Percentiles rank a stretch among this genome's conserved stretches.
Conservation (phyloP, 2,113 vertebrate species). For the Poeciliopsis prolifica region DNA sequence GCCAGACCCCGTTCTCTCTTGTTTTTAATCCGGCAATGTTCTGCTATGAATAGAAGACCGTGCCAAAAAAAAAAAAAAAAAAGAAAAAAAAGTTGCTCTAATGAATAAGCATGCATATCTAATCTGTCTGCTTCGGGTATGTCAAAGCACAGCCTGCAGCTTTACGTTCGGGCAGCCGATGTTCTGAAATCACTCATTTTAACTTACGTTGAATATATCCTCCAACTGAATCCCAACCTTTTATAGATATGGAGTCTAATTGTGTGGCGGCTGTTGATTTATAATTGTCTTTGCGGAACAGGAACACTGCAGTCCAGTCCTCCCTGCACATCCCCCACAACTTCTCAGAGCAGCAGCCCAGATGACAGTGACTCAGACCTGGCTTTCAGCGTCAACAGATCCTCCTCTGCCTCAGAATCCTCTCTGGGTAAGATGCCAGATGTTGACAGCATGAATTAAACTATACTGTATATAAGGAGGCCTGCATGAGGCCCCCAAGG, state of each 20-base stretch:
- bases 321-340: conserved; percentile 85
- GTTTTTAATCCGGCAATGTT: conserved; percentile 23
- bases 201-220: not conserved
- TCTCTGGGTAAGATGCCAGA: conserved; percentile 88
- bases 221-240: not conserved
- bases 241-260: conserved; percentile 1
- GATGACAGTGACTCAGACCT: conserved; percentile 97
- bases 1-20: conserved; percentile 11
- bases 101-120: conserved; percentile 16
- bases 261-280: conserved; percentile 27
- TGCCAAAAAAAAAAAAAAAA: not conserved
- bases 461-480: conserved; percentile 10
- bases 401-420: conserved; percentile 95
- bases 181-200: not conserved
- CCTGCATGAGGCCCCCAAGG: not conserved
- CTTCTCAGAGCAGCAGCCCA: conserved; percentile 90
- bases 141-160: not conserved
- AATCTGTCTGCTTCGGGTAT: conserved; percentile 15
- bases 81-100: conserved; percentile 13
- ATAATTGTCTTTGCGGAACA: conserved; percentile 66
- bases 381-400: conserved; percentile 95
- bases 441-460: conserved; percentile 10
- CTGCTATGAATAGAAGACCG: conserved; percentile 10
- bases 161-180: not conserved
- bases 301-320: conserved; percentile 92